A percentile compares a stretch with the other conserved stretches of the same genome.
phyloP scores from a whole-genome alignment of 2,113 vertebrate genomes.

The Boleophthalmus pectinirostris region DNA sequence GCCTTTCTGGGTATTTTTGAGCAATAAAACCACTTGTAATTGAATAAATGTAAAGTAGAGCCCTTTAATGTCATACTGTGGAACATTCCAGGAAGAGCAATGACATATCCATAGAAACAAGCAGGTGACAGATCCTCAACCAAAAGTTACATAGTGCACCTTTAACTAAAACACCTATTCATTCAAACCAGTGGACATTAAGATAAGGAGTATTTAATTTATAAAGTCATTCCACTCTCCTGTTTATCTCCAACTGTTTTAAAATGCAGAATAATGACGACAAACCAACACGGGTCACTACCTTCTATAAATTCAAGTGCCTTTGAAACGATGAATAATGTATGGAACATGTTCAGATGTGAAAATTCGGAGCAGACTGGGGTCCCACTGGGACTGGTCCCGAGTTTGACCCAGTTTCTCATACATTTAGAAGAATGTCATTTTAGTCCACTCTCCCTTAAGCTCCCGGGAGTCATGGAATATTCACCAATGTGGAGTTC shows the following conservation, averaged over 20 bases:
- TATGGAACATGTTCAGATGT: constrained; percentile 13
- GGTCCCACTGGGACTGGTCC: not conserved
- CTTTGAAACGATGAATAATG: constrained; percentile 4
- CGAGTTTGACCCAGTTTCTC: constrained; percentile 43
- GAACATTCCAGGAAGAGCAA: too few relatives aligned
- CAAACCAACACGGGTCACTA: not conserved
- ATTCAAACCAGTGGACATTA: not conserved
- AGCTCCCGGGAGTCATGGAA: constrained; percentile 38
- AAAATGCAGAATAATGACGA: not conserved
- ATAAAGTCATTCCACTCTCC: not conserved
- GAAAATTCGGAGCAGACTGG: constrained; percentile 8
- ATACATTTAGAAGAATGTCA: constrained; percentile 25
- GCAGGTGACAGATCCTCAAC: too few relatives aligned
- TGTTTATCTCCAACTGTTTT: not conserved
- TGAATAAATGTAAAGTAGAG: too few relatives aligned
- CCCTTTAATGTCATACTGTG: too few relatives aligned
- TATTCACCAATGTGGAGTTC: constrained; percentile 55
- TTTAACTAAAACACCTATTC: too few relatives aligned
- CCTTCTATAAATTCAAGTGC: not conserved
- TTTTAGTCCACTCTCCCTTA: constrained; percentile 16
- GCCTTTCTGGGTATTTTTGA: too few relatives aligned
- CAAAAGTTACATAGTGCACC: too few relatives aligned
- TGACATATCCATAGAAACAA: too few relatives aligned
- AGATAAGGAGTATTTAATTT: not conserved
- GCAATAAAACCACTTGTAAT: too few relatives aligned